Conservation (phyloP, 2,113 vertebrate genomes). For the Nycticryphes semicollaris region DNA sequence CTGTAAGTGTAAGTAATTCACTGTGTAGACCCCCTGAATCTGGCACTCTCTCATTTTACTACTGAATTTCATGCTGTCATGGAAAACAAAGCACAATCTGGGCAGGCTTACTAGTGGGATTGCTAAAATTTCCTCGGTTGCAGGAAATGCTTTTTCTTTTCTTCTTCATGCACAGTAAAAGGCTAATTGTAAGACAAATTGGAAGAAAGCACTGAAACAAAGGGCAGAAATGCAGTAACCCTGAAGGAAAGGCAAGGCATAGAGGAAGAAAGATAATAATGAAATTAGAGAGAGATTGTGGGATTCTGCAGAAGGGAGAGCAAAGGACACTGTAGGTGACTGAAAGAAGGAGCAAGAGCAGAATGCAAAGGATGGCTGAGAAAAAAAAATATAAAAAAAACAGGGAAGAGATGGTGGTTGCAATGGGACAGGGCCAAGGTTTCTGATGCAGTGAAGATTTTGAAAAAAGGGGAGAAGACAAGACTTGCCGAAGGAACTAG, state of each 20-base stretch:
- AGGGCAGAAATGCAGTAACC: background rate
- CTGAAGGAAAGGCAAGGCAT: accelerated
- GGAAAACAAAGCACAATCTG: background rate
- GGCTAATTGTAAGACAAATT: background rate
- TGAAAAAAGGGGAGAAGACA: background rate
- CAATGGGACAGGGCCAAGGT: background rate
- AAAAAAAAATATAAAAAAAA: background rate
- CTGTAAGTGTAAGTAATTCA: background rate
- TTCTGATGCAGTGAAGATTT: background rate
- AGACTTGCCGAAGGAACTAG: background rate
- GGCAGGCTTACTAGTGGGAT: background rate
- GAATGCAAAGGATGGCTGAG: background rate
- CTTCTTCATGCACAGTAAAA: background rate
- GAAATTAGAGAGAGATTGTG: background rate
- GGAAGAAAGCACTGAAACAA: background rate
- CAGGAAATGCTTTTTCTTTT: background rate
- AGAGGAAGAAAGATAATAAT: background rate
- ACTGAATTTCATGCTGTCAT: background rate
- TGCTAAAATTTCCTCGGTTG: background rate
- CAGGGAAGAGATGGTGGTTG: background rate
- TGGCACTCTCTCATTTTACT: background rate
- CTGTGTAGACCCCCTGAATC: background rate
- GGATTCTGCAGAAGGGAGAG: background rate
- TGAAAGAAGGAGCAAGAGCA: background rate
- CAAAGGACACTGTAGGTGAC: background rate